Evolutionary conservation across 2,888 invertebrate genomes (phyloP), one percentile per base, ranked within the genome.

Genomic region (Pandemis heparana): DNA sequence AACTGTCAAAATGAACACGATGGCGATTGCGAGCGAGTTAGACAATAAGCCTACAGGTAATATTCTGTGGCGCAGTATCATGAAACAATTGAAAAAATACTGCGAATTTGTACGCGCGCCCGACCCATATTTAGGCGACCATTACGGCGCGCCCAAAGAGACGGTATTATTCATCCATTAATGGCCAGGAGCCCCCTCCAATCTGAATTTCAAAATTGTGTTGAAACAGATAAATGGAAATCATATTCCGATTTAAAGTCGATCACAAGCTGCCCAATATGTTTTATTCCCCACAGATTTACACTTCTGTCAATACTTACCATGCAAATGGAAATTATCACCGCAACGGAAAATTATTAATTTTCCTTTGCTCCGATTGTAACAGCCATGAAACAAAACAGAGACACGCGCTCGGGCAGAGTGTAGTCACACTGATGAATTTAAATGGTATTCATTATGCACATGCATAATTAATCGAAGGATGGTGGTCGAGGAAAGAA

Each of bases 361-460:
- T 65, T 32, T 65, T 18, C 41, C 48, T n/a, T 48, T 32, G n/a
- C 51, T 65, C 48, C 38, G 38, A 9, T 60, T 60, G 18, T 16
- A 62, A 41, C 38, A 9, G 16, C 65, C 16, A 18, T 63, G 14
- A 63, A 63, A 43, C 23, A 46, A 23, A 64, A 48, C 64, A 32
- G n/a, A 51, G 46, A 60, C 6, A 38, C 39, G 39, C 41, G 14
- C 16, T 41, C 51, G 12, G 77, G 77, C 80, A 79, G 76, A 77
- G 75, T 75, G 74, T 80, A 81, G 79, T 70, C 76, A 74, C 51
- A 83, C 83, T 90, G 90, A 92, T 92, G 86, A 91, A 92, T 92
- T 92, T 90, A 89, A 92, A 92, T 92, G 88, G 84, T 86, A 91
- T 91, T 91, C 91, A 91, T 91, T 92, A 90, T 90, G 89, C 91